A percentile compares a stretch with the other conserved stretches of the same genome.
phyloP scores from a whole-genome alignment of 1,140 invertebrate species.

The Capitella teleta region DNA sequence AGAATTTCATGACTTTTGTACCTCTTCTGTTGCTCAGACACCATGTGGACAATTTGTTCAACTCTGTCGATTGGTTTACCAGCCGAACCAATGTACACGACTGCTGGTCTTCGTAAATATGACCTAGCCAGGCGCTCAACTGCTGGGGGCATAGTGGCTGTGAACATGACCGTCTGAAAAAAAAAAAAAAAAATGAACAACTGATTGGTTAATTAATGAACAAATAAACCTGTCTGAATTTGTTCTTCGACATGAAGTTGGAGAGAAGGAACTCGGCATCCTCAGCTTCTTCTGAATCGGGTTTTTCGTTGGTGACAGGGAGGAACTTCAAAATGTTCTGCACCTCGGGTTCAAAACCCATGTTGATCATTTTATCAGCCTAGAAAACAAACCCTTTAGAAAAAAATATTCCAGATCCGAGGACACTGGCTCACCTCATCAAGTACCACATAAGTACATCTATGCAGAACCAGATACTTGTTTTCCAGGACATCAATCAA shows the following conservation, averaged over 20 bases:
- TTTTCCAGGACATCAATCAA: constrained; percentile 98
- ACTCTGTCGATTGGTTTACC: constrained; percentile 96
- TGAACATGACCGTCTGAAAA: constrained; percentile 95
- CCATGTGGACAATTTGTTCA: constrained; percentile 94
- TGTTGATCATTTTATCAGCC: constrained; percentile 98
- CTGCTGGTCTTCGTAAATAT: constrained; percentile 87
- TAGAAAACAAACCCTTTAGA: constrained; percentile 6
- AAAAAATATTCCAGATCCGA: too few species aligned
- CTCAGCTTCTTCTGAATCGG: constrained; percentile 96
- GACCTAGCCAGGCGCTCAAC: constrained; percentile 90
- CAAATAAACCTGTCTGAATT: constrained; percentile 70
- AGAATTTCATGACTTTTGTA: constrained; percentile 7
- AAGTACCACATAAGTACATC: constrained; percentile 65
- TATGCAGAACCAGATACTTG: constrained; percentile 87
- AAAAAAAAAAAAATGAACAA: too few species aligned
- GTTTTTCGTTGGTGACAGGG: constrained; percentile 97
- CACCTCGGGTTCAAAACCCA: constrained; percentile 97
- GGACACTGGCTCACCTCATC: constrained; percentile 50
- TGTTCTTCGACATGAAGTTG: constrained; percentile 86
- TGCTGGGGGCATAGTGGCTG: constrained; percentile 97
- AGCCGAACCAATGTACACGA: constrained; percentile 96
- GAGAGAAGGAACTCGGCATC: constrained; percentile 80
- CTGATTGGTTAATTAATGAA: too few species aligned
- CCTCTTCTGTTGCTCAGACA: constrained; percentile 84
- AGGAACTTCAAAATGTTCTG: constrained; percentile 97